Evolutionary conservation across 2,888 invertebrate species (phyloP), one percentile per base, ranked within the genome.

Genomic region (Bibio marci): DNA sequence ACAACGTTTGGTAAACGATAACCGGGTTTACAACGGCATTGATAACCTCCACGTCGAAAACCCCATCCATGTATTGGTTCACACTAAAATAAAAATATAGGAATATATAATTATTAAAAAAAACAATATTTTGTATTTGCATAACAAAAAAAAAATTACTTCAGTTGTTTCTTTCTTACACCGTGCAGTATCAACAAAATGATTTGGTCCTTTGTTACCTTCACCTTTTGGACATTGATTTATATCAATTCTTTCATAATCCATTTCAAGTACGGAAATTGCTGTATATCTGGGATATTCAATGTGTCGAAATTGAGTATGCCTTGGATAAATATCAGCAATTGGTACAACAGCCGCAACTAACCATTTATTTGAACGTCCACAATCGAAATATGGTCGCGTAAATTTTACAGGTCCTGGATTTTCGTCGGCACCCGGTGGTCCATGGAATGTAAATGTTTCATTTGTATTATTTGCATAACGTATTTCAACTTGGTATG

Each of bases 61-160:
- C 95, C 95, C 82, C 86, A 97, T 4, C 95, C 95, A 56, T 91
- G 80, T 37, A 95, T 60, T 0, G 95, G 95, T 62, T 97, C 95
- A 61, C 95, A 97, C 82, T 32, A 30, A 7, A 7, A 13, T 30
- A 88, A 51, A 32, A 55, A 52, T 49, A 50, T 43, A 36, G 41
- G 40, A 37, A 39, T 22, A 6, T 22, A 22, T 22, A 22, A 22
- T 8, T 6, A 22, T 6, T 22, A 22, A 22, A 22, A n/a, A 22
- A 22, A 22, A 22, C 22, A 22, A 22, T 22, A 22, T n/a, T n/a
- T n/a, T n/a, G n/a, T n/a, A n/a, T n/a, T n/a, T n/a, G n/a, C n/a
- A n/a, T n/a, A 22, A 22, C 22, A 22, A 33, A 44, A 47, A 56
- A 58, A 80, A 82, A 69, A 12, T 33, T 33, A 33, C 33, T 18